Evolutionary conservation across 2,888 invertebrate genomes (phyloP), one percentile per base, ranked within the genome.

Genomic region (Oscheius sp.): DNA sequence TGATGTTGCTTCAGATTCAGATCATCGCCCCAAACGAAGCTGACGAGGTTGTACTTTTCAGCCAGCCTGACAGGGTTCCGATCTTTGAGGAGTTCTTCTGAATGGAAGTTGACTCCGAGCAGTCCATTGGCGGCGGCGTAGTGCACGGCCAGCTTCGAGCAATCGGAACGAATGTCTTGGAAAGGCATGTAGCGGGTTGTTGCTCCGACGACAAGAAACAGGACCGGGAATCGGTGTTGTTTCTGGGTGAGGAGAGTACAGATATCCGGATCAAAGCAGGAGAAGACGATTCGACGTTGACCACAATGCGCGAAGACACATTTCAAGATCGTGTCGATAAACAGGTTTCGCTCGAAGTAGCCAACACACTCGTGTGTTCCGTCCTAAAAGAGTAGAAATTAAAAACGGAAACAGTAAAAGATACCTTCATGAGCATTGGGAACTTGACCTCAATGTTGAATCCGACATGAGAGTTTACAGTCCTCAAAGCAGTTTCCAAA

Each of bases 381-480:
- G 66, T 88, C 92, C 90, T 93, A 60, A 57, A 80, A 73, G 21
- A 21, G 21, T 21, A 33, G 2, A n/a, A 32, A 7, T 47, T 29
- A 32, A 29, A 9, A 42, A 11, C n/a, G 4, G 7, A 42, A 42
- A 60, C 21, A 21, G 21, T 21, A 21, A 21, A 21, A 10, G 29
- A 59, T 57, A 82, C 85, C 82, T 80, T 81, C 82, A 85, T 84
- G 84, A 75, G 93, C 93, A 96, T 95, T 0, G 96, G 96, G 94
- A 96, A 98, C 90, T 99, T 99, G 68, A 99, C 93, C 91, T 99
- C 99, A 76, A 99, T 93, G 90, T 98, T 98, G 89, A 97, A 96
- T 0, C 98, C 98, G 58, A 95, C 94, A 89, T 94, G 93, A 5
- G 92, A 91, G 89, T 95, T 94, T 53, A 99, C 92, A 32, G 92